Base-by-base conservation (phyloP, 1,140 invertebrate species). In the Drosophila pseudoobscura region DNA sequence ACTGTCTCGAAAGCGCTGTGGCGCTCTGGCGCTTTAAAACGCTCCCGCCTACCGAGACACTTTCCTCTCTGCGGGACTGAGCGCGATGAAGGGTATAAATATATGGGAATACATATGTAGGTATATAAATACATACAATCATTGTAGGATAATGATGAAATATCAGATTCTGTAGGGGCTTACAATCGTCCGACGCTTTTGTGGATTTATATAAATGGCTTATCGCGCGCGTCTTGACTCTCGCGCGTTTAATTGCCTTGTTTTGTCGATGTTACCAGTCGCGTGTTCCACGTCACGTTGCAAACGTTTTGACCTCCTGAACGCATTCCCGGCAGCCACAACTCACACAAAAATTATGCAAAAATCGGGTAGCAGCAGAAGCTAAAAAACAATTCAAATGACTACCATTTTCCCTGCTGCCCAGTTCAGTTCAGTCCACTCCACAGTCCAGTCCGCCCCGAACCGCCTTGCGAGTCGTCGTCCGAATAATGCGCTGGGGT, bases 211-310 rank as follows among this genome's bases (percentile, higher is more conserved):
- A 43, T 56, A 39, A 68, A 39, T 39, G 31, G 29, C 15, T 69
- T 63, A 31, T 69, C 51, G 15, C 26, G 46, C 35, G 68, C 60
- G 29, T 62, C 45, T 56, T 45, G 20, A 39, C 9, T 29, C 29
- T 22, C 24, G 45, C 49, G 54, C 15, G 24, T 54, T 45, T 24
- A 62, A 26, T 26, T 63, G 17, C 17, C 20, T 62, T 26, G 9
- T 52, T 66, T 22, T 60, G 31, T 17, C 49, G 22, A 55, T 44
- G 15, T 22, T 22, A 2, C 8, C 1, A 44, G 60, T 66, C 54
- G 72, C 72, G 70, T 75, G 72, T 61, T 49, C 41, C 6, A 29
- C 43, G 15, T 72, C 65, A 69, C 54, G 47, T 60, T 70, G 62
- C 44, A 62, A 50, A 5, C 15, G 26, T 69, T 69, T 69, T 15